These are phyloP conservation scores for Gorsachius magnificus DNA, from an alignment of 2,797 vertebrate species.

Conservation along the genomic window DNA sequence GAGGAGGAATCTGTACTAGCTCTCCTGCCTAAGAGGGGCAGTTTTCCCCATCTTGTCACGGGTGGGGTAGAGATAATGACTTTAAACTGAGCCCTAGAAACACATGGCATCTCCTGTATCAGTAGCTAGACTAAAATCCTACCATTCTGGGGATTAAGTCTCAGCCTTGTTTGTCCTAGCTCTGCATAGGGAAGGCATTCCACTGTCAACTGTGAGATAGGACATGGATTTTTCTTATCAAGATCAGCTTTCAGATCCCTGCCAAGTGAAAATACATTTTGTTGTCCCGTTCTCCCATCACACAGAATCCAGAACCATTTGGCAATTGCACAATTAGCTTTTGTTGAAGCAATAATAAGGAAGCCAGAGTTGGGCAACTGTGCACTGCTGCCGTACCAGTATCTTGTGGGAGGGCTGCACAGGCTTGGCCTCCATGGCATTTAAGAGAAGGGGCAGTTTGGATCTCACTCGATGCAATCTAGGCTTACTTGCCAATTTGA, in stretches of 20 bases:
- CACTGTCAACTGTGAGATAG: background rate
- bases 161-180: background rate
- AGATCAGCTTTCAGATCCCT: background rate
- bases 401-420: background rate
- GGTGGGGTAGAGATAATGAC: background rate
- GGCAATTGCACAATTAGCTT: background rate
- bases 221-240: background rate
- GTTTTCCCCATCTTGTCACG: background rate
- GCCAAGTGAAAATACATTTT: background rate
- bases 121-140: background rate
- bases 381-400: rapidly evolving
- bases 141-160: background rate
- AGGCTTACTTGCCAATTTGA: background rate
- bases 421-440: background rate
- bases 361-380: background rate
- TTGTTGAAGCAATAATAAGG: background rate
- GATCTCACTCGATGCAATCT: background rate
- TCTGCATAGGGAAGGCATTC: background rate
- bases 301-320: background rate
- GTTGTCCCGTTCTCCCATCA: background rate
- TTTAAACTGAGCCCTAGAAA: background rate
- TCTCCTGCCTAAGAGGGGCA: background rate
- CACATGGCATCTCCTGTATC: background rate
- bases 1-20: background rate
- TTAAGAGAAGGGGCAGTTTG: background rate